Evolutionary conservation across 2,888 invertebrate species (phyloP), one percentile per base, ranked within the genome.

Genomic region (Griposia aprilina): DNA sequence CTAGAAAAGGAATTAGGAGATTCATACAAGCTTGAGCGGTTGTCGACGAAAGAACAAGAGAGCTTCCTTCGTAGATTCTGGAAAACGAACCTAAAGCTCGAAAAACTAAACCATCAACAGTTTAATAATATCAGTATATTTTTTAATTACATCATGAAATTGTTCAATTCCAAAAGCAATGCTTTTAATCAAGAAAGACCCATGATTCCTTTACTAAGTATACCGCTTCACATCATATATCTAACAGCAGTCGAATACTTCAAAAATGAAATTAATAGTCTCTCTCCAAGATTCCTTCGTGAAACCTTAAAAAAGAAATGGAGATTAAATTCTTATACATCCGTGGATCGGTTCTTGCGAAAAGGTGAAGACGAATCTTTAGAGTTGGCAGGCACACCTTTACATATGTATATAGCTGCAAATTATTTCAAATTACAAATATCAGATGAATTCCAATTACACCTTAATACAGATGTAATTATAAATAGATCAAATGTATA

Each of bases 321-420:
- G 65, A 74, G 76, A 10, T 77, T 91, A 30, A 77, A 91, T 75
- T 72, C 81, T 50, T 90, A 85, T 26, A 87, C 89, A 45, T 57
- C 73, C 0, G n/a, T 91, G 7, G 91, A 90, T 67, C 79, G 81
- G 11, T 87, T 85, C 20, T 79, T 92, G 45, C 88, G 90, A 55
- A 81, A 81, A 66, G 84, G 86, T 23, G 87, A 89, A 76, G 85
- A 88, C 26, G 78, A 89, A 67, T 78, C 87, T 1, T 79, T 86
- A 17, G 88, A 90, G 52, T 83, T 92, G 45, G 85, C 91, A 2
- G 90, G 90, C n/a, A 92, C 91, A 52, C 92, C 92, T 20, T 86
- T 93, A 30, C 90, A 91, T 77, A 87, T 93, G 78, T 92, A 92
- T 67, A 76, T 93, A 75, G 90, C 88, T 30, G 90, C 90, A 4